A percentile compares a stretch with the other conserved stretches of the same genome.
These are phyloP conservation scores for Lordiphosa fenestrarum DNA, from an alignment of 2,888 invertebrate species.

Conservation along the genomic window DNA sequence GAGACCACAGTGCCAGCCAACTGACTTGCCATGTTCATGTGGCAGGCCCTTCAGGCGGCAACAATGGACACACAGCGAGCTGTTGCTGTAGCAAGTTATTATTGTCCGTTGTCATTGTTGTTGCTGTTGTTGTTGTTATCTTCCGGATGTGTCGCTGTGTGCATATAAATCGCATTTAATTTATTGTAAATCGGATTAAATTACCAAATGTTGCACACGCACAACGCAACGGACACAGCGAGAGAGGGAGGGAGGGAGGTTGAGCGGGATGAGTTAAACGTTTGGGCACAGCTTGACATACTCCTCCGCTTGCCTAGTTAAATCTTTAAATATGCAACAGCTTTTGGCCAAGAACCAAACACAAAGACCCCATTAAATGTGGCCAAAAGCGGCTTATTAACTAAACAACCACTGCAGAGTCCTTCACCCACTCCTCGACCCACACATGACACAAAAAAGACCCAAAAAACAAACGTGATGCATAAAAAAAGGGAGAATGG, in stretches of 20 bases:
- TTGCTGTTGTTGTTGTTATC: conserved; percentile 53
- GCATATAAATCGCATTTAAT: conserved; percentile 77
- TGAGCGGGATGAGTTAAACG: conserved; percentile 10
- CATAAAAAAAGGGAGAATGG: too few species aligned
- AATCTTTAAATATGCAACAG: conserved; percentile 36
- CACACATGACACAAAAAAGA: conserved; percentile 21
- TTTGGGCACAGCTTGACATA: conserved; percentile 16
- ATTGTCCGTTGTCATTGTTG: conserved; percentile 45
- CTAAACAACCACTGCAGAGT: conserved; percentile 29
- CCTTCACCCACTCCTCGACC: conserved; percentile 3
- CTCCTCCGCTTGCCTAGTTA: conserved; percentile 5
- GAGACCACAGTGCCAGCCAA: not conserved
- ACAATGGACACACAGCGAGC: conserved; percentile 61
- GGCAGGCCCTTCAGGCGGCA: conserved; percentile 47
- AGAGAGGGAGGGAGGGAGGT: conserved; percentile 11
- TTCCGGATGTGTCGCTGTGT: conserved; percentile 73
- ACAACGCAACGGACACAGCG: conserved; percentile 19
- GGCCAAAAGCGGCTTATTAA: conserved; percentile 66
- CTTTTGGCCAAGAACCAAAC: conserved; percentile 22
- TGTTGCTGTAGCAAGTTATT: conserved; percentile 51
- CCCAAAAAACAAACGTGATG: conserved; percentile 4
- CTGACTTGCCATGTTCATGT: conserved; percentile 6
- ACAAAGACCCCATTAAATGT: conserved; percentile 37
- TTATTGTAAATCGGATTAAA: conserved; percentile 79
- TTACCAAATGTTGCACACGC: conserved; percentile 75